Evolutionary conservation across 2,113 vertebrate species (phyloP).

Genomic region (Eurystomus gularis): DNA sequence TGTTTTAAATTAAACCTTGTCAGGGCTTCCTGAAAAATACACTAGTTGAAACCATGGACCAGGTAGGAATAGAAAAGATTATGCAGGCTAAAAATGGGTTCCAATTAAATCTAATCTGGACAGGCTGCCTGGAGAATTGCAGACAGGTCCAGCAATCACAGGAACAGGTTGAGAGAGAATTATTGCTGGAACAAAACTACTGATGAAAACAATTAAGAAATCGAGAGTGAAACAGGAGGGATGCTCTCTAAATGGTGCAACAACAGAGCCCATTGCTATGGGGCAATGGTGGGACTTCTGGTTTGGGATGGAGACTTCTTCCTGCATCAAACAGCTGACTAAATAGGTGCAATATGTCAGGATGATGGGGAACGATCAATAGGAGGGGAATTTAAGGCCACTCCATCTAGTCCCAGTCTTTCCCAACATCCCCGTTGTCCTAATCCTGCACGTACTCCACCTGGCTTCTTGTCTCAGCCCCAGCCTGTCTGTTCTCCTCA

Average conservation of each 20-base stretch:
- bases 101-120: not conserved
- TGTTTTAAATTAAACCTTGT: conserved; percentile 20
- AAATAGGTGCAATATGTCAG: not conserved
- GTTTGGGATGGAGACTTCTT: not conserved
- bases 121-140: not conserved
- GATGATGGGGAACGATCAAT: not conserved
- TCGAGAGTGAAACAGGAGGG: not conserved
- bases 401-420: not conserved
- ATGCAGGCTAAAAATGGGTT: not conserved
- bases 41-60: not conserved
- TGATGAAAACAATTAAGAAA: not conserved
- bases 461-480: not conserved
- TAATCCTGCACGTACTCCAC: not conserved
- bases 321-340: not conserved
- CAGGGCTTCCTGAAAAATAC: not conserved
- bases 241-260: not conserved
- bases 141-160: not conserved
- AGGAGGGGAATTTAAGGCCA: not conserved
- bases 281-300: not conserved
- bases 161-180: not conserved
- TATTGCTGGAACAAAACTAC: not conserved
- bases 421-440: not conserved
- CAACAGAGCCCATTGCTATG: not conserved
- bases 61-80: not conserved
- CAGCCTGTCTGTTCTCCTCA: not conserved